A percentile compares a stretch with the other conserved stretches of the same genome.
Conservation (phyloP, 2,888 invertebrate genomes). For the Hydroisotoma schaefferi region DNA sequence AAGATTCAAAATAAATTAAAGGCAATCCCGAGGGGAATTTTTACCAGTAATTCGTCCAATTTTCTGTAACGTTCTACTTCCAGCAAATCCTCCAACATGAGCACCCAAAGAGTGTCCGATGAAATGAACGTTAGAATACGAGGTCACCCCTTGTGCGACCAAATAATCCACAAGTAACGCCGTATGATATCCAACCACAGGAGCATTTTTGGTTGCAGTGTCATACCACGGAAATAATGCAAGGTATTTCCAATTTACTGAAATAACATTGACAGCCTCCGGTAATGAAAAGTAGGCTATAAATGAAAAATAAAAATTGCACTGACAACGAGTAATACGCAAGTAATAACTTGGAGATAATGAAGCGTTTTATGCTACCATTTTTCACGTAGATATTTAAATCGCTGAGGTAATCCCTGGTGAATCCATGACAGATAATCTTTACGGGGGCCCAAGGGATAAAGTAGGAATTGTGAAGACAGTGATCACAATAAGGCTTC, state of each 20-base stretch:
- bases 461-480: background rate
- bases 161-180: slow-evolving; percentile 61
- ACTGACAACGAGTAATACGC: too few relatives aligned
- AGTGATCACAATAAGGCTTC: background rate
- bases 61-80: slow-evolving; percentile 53
- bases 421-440: slow-evolving; percentile 2
- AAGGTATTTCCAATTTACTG: slow-evolving; percentile 59
- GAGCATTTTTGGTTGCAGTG: slow-evolving; percentile 59
- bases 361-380: background rate
- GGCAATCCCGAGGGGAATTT: background rate
- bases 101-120: slow-evolving; percentile 64
- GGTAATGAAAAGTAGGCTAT: slow-evolving; percentile 59
- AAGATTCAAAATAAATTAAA: too few relatives aligned
- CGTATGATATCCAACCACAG: slow-evolving; percentile 60
- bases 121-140: slow-evolving; percentile 59
- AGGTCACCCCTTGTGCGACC: slow-evolving; percentile 58
- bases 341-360: too few relatives aligned
- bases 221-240: slow-evolving; percentile 65
- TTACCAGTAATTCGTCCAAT: slow-evolving; percentile 50
- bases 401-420: background rate
- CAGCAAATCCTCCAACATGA: slow-evolving; percentile 64
- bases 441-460: background rate
- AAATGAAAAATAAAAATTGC: too few relatives aligned
- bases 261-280: slow-evolving; percentile 59
- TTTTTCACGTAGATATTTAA: background rate